Percentiles rank a stretch among this genome's conserved stretches.
phyloP scores from a whole-genome alignment of 2,113 vertebrate genomes.

The Podarcis cretensis region DNA sequence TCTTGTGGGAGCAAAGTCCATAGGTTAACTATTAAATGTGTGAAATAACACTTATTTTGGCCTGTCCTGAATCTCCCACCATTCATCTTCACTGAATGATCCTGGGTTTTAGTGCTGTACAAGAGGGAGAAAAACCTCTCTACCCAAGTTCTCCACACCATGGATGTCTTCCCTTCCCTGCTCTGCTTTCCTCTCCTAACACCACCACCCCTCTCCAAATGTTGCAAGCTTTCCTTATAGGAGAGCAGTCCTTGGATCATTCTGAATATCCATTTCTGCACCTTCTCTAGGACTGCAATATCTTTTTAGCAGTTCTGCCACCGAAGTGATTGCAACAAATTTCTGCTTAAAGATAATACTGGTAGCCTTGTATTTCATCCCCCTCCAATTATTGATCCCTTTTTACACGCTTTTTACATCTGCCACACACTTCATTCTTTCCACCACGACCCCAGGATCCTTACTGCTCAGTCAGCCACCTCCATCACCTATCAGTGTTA shows the following conservation, averaged over 20 bases:
- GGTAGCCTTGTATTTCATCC: not conserved
- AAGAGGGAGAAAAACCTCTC: not conserved
- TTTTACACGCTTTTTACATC: too few species aligned
- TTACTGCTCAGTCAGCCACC: too few species aligned
- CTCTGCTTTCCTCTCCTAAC: not conserved
- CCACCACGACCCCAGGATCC: too few species aligned
- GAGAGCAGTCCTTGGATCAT: not conserved
- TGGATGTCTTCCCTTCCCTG: not conserved
- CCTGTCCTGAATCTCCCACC: not conserved
- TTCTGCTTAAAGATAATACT: not conserved
- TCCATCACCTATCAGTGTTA: too few species aligned
- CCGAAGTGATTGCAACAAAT: not conserved
- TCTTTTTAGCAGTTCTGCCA: not conserved
- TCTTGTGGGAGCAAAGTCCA: too few species aligned
- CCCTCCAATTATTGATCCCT: not conserved
- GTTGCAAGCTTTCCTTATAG: not conserved
- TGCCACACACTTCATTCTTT: too few species aligned
- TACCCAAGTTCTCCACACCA: not conserved
- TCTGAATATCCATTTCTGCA: not conserved
- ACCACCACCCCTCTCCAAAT: not conserved
- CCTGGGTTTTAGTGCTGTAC: not conserved
- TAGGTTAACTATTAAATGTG: too few species aligned
- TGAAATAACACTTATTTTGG: too few species aligned
- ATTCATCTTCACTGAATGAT: not conserved
- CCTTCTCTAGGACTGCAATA: not conserved